Evolutionary conservation across 2,888 invertebrate genomes (phyloP).

Genomic region (Pollenia amentaria): DNA sequence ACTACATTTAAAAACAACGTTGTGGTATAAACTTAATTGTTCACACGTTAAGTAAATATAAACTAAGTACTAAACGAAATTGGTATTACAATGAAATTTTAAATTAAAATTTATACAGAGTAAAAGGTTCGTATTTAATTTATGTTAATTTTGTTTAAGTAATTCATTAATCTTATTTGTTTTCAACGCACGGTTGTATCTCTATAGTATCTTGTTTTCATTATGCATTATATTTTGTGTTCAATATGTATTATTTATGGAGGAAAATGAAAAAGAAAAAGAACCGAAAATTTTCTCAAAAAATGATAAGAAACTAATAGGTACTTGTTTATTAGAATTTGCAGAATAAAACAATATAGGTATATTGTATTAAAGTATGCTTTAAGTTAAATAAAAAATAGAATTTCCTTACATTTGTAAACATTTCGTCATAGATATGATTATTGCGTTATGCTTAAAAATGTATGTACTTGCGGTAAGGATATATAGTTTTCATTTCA

Average conservation of each 20-base stretch:
- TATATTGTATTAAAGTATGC: background rate
- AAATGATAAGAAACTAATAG: background rate
- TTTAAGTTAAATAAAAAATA: too few relatives aligned
- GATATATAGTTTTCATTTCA: too few relatives aligned
- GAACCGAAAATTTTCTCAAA: background rate
- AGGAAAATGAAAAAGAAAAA: too few relatives aligned
- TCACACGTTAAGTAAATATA: background rate
- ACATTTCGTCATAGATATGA: background rate
- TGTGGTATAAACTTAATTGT: conserved; percentile 21
- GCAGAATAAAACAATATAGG: too few relatives aligned
- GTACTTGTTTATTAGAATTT: conserved; percentile 1
- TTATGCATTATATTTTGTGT: too few relatives aligned
- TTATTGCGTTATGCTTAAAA: background rate
- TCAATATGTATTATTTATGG: too few relatives aligned
- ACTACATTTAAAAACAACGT: conserved; percentile 48
- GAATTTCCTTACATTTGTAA: background rate
- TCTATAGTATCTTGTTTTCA: conserved; percentile 1
- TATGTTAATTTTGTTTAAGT: background rate
- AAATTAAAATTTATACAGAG: too few relatives aligned
- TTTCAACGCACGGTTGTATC: conserved; percentile 36
- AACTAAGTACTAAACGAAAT: background rate
- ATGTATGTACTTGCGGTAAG: background rate
- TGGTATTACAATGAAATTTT: too few relatives aligned
- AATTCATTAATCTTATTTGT: background rate
- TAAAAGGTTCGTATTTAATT: conserved; percentile 20